These are phyloP conservation scores for Germaria angustata DNA, from an alignment of 2,888 invertebrate genomes.

Conservation along the genomic window DNA sequence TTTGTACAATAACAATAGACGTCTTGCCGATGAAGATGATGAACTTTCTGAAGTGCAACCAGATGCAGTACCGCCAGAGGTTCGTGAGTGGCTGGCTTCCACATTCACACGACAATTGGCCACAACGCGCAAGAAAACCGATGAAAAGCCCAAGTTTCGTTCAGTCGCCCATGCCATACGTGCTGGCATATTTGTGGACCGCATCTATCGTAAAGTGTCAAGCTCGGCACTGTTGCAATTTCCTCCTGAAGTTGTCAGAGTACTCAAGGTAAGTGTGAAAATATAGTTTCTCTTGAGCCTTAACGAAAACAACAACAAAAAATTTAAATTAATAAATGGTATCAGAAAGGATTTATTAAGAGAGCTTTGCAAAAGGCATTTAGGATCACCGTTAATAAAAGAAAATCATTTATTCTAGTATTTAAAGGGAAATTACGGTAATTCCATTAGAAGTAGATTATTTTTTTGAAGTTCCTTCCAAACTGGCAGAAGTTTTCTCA, in stretches of 20 bases:
- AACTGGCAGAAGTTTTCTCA: no score
- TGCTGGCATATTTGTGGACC: slow-evolving; percentile 97
- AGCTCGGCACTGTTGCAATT: slow-evolving; percentile 91
- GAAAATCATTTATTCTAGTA: no score
- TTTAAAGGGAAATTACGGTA: no score
- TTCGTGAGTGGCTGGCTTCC: slow-evolving; percentile 97
- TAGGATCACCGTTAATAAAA: no score
- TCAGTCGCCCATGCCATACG: slow-evolving; percentile 97
- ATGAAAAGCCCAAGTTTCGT: slow-evolving; percentile 93
- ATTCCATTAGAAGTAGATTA: no score
- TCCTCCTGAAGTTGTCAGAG: slow-evolving; percentile 91
- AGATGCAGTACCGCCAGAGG: slow-evolving; percentile 97
- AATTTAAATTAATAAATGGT: not conserved
- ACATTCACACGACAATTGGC: slow-evolving; percentile 96
- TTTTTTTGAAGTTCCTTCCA: no score
- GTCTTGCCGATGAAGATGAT: slow-evolving; percentile 94
- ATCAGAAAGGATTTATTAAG: no score
- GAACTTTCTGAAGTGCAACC: slow-evolving; percentile 97
- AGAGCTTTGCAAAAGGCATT: no score
- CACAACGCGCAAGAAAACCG: slow-evolving; percentile 87
- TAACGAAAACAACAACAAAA: not conserved
- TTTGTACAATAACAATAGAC: slow-evolving; percentile 80
- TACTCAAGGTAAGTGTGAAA: slow-evolving; percentile 86
- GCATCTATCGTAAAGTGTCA: slow-evolving; percentile 91
- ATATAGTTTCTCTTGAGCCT: not conserved